These are phyloP conservation scores for Caenorhabditis brenneri DNA, from an alignment of 1,140 invertebrate species.

Conservation along the genomic window DNA sequence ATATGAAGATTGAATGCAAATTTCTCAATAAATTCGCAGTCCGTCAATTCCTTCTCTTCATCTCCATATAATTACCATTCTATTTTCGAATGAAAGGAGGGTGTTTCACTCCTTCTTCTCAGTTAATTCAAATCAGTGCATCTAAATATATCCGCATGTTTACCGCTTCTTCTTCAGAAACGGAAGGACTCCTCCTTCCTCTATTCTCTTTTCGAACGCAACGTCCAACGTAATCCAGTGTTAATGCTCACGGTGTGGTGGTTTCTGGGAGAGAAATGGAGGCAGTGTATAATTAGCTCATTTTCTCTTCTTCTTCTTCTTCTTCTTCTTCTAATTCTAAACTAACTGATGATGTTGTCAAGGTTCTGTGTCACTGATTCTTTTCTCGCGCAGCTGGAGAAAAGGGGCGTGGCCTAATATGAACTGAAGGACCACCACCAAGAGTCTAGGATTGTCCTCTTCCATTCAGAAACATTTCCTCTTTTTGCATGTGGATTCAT, in stretches of 20 bases:
- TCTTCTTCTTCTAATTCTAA: neutral
- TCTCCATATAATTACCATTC: slow-evolving; percentile 32
- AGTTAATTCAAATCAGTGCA: slow-evolving; percentile 42
- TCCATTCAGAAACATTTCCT: neutral
- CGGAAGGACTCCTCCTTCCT: neutral
- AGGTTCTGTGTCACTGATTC: slow-evolving; percentile 23
- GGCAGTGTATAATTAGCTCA: slow-evolving; percentile 39
- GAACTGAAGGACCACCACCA: slow-evolving; percentile 3
- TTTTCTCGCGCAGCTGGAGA: neutral
- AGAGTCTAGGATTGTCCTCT: neutral
- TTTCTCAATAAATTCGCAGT: neutral
- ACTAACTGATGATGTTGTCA: slow-evolving; percentile 28
- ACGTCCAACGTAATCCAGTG: slow-evolving; percentile 34
- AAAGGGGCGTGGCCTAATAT: slow-evolving; percentile 6
- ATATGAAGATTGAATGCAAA: slow-evolving; percentile 15
- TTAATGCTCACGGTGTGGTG: slow-evolving; percentile 18
- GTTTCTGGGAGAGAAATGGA: neutral
- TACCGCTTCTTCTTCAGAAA: slow-evolving; percentile 17
- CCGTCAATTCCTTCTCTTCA: neutral
- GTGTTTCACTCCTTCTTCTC: neutral
- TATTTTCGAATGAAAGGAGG: slow-evolving; percentile 22
- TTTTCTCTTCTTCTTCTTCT: too few relatives aligned
- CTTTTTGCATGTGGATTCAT: slow-evolving; percentile 13
- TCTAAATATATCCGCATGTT: slow-evolving; percentile 38
- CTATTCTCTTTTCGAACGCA: too few relatives aligned